These are phyloP conservation scores for Andrena cerasifolii DNA, from an alignment of 1,140 invertebrate genomes.

Conservation along the genomic window DNA sequence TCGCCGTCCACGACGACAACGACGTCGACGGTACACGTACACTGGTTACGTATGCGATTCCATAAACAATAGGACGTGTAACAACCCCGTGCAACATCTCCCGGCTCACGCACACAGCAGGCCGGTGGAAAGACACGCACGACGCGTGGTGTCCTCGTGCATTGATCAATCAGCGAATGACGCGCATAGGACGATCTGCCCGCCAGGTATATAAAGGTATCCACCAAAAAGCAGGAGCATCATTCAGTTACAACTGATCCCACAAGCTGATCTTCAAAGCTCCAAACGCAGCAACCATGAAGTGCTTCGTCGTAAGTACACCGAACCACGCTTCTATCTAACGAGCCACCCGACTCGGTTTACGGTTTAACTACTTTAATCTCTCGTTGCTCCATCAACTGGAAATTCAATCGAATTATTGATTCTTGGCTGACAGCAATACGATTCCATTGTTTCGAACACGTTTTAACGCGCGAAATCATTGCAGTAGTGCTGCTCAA, in stretches of 20 bases:
- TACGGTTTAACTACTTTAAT: neutral
- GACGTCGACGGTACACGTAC: slow-evolving; percentile 34
- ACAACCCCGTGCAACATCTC: slow-evolving; percentile 66
- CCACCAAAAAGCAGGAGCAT: slow-evolving; percentile 70
- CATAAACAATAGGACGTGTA: slow-evolving; percentile 63
- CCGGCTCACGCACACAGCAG: slow-evolving; percentile 19
- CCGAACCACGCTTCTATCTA: neutral
- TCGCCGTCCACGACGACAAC: slow-evolving; percentile 8
- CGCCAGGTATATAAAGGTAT: slow-evolving; percentile 75
- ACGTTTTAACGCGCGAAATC: too few species aligned
- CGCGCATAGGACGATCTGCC: slow-evolving; percentile 62
- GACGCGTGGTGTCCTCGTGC: slow-evolving; percentile 58
- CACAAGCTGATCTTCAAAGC: slow-evolving; percentile 59
- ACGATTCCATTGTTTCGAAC: neutral
- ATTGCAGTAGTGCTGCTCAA: neutral
- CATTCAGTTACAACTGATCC: slow-evolving; percentile 69
- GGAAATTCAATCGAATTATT: neutral
- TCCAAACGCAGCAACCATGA: slow-evolving; percentile 70
- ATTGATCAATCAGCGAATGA: slow-evolving; percentile 74
- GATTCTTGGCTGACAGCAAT: neutral
- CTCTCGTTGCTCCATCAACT: neutral
- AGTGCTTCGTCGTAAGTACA: slow-evolving; percentile 74
- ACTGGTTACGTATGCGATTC: slow-evolving; percentile 55
- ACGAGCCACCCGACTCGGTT: too few species aligned
- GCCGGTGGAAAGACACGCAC: slow-evolving; percentile 1